phyloP scores from a whole-genome alignment of 2,888 invertebrate genomes.

The Eulithis prunata region DNA sequence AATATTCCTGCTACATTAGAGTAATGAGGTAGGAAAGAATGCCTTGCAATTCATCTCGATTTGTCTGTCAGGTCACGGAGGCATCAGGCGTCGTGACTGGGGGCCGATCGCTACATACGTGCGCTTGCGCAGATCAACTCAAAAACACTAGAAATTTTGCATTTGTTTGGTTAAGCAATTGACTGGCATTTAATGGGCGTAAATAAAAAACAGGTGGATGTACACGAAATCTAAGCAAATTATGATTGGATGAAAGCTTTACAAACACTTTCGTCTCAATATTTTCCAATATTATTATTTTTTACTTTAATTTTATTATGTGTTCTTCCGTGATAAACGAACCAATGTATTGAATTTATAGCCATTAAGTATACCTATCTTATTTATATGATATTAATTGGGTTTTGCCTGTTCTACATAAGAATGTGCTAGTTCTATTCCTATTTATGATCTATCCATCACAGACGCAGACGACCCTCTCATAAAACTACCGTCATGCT shows the following conservation, averaged over 20 bases:
- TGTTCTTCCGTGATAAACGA: too few relatives aligned
- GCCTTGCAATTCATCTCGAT: constrained; percentile 78
- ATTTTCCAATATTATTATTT: not conserved
- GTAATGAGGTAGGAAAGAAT: constrained; percentile 61
- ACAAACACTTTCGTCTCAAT: too few relatives aligned
- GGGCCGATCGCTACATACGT: constrained; percentile 40
- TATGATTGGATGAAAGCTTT: not conserved
- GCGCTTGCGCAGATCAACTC: constrained; percentile 49
- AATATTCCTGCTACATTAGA: constrained; percentile 57
- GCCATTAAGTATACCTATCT: too few relatives aligned
- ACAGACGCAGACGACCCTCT: constrained; percentile 58
- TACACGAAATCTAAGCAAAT: not conserved
- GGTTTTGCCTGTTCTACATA: constrained; percentile 1
- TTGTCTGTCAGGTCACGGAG: constrained; percentile 77
- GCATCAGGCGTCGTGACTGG: constrained; percentile 65
- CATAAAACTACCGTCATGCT: constrained; percentile 64
- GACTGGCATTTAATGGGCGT: constrained; percentile 9
- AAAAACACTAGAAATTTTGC: constrained; percentile 40
- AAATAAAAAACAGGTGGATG: not conserved
- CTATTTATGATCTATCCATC: constrained; percentile 58
- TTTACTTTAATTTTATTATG: too few relatives aligned
- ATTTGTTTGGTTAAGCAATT: constrained; percentile 34
- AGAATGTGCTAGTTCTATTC: constrained; percentile 47
- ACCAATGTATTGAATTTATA: too few relatives aligned
- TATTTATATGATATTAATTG: too few relatives aligned